Evolutionary conservation across 2,888 invertebrate species (phyloP), one percentile per base, ranked within the genome.

Genomic region (Allygus modestus): DNA sequence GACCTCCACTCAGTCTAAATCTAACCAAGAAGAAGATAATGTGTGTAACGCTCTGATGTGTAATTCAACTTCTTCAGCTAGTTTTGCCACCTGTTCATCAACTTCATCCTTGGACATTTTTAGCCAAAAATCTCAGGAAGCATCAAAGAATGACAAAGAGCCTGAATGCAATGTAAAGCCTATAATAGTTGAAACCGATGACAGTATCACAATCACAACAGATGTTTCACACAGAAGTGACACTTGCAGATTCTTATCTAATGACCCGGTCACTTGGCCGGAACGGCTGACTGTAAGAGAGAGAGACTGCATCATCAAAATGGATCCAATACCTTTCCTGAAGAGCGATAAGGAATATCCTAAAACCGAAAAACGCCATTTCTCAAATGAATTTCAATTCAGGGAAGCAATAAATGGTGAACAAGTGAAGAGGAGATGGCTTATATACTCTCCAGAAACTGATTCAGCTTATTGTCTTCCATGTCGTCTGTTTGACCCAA

Each of bases 401-500:
- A 37, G 37, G 37, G 37, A 7, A 9, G 37, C 37, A 37, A 9
- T 7, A 37, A 75, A 75, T 41, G 75, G 75, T 1, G 41, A 75
- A 46, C 0, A 75, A 41, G 75, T 75, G 23, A 37, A 75, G 23
- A 75, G 75, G 26, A 37, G 41, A 26, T 37, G 75, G 75, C 75
- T 75, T 37, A 11, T 75, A n/a, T 75, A 75, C 26, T 41, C 41
- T 75, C 37, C 20, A 75, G 26, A 1, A 23, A 43, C 15, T 75
- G 75, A 75, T 41, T 41, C 37, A 41, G 75, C 75, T 23, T 75
- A 23, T 75, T 75, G 43, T 75, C 41, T 75, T 15, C 41, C 41
- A 1, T 75, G 75, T 75, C 37, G 41, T 41, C 17, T 75, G 26
- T 75, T 75, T 75, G 75, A 75, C 41, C 12, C 75, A 23, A n/a